Evolutionary conservation across 2,888 invertebrate species (phyloP), one percentile per base, ranked within the genome.

Genomic region (Tethea ocularis): DNA sequence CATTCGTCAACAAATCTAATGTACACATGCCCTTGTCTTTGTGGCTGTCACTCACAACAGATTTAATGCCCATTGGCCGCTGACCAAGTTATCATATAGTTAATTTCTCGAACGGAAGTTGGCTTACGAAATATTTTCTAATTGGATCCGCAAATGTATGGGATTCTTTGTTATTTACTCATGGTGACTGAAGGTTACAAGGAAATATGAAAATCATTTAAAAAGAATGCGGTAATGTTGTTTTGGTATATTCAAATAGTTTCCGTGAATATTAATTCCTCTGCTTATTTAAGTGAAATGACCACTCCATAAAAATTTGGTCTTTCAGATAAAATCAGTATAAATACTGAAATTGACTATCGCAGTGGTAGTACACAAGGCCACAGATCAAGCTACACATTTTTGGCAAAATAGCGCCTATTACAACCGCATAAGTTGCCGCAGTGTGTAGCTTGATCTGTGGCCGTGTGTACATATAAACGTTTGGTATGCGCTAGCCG

Each of bases 61-160:
- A 38, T 38, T 38, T n/a, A 38, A 38, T 38, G 38, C 57, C 68
- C 67, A 75, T 81, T 86, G 86, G 86, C 79, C 62, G 64, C 52
- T 64, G 68, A 83, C 83, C 86, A 86, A 83, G 63, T 74, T 59
- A 64, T 73, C 70, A 72, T 73, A 74, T 71, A 66, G 61, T 58
- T 20, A 20, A 61, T 68, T 64, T 73, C 64, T 59, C 51, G 63
- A 73, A 61, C 74, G 82, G 76, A 82, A 75, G 70, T 74, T 63
- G 75, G 67, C 60, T 73, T 74, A 74, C 68, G 63, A 77, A 80
- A 81, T 80, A 80, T 82, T 81, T 75, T 74, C 62, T 74, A 77
- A 77, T 72, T 71, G 71, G 68, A 66, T 60, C 61, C 56, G 51
- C 62, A 41, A 52, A 57, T 57, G 29, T 33, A 26, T 22, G 58